These are phyloP conservation scores for Uropsilus gracilis DNA, from an alignment of 2,113 vertebrate genomes.

Conservation along the genomic window DNA sequence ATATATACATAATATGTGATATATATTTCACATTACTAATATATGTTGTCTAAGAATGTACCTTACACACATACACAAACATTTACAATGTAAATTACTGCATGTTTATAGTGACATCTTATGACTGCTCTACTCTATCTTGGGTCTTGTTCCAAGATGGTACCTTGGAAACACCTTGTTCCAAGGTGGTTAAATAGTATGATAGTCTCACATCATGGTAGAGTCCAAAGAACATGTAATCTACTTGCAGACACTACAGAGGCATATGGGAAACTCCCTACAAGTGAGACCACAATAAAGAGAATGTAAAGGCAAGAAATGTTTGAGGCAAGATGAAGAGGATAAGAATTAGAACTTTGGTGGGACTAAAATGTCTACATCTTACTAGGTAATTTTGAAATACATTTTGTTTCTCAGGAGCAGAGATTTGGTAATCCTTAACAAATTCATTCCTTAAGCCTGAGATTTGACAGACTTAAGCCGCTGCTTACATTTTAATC, in stretches of 20 bases:
- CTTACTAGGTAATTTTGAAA: not conserved
- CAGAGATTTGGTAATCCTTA: not conserved
- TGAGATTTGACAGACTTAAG: not conserved
- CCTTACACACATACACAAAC: not conserved
- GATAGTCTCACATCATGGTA: constrained; percentile 4
- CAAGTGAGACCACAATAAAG: constrained; percentile 26
- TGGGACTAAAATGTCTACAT: not conserved
- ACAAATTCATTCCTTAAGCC: not conserved
- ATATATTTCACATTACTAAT: not conserved
- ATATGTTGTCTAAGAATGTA: not conserved
- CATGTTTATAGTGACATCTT: not conserved
- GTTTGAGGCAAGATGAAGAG: constrained; percentile 39
- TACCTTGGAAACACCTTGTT: too few species aligned
- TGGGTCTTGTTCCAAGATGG: not conserved
- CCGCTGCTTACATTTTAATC: not conserved
- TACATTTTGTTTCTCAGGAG: not conserved
- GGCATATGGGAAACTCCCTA: constrained; percentile 26
- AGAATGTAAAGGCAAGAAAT: constrained; percentile 11
- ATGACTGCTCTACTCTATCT: not conserved
- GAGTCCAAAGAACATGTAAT: constrained; percentile 54
- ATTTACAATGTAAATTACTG: not conserved
- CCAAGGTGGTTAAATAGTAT: not conserved
- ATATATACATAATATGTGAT: not conserved
- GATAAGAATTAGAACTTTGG: not conserved
- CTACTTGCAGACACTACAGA: constrained; percentile 22